A percentile compares a stretch with the other conserved stretches of the same genome.
phyloP scores from a whole-genome alignment of 1,140 invertebrate species.

The Calliphora vicina region DNA sequence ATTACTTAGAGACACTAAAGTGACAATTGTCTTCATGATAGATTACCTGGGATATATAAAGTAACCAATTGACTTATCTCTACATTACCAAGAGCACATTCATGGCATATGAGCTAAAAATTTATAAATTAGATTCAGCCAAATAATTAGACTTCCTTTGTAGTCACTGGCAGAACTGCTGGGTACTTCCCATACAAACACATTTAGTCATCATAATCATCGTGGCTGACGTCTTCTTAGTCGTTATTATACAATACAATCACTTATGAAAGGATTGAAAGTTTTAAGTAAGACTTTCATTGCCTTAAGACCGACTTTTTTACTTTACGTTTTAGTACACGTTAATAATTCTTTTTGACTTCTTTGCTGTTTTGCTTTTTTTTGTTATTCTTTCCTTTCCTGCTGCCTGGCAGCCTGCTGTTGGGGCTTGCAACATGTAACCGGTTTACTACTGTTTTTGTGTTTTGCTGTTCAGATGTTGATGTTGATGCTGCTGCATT shows the following conservation, averaged over 20 bases:
- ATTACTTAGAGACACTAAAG: too few relatives aligned
- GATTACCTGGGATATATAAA: too few relatives aligned
- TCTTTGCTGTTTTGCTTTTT: background rate
- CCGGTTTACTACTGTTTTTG: conserved; percentile 2
- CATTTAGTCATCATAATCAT: background rate
- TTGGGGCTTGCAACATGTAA: background rate
- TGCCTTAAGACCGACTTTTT: background rate
- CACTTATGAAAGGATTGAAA: conserved; percentile 5
- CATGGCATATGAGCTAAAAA: too few relatives aligned
- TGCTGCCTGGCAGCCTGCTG: background rate
- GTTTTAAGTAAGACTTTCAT: conserved; percentile 3
- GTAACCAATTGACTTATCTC: too few relatives aligned
- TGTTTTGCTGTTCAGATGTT: background rate
- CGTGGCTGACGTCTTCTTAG: background rate
- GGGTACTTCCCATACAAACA: too few relatives aligned
- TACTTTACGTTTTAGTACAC: background rate
- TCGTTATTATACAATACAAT: conserved; percentile 1
- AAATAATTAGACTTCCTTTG: too few relatives aligned
- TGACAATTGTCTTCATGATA: too few relatives aligned
- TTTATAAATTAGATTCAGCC: too few relatives aligned
- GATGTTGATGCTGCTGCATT: background rate
- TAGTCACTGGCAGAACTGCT: too few relatives aligned
- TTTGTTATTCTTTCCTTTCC: background rate
- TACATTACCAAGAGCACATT: too few relatives aligned
- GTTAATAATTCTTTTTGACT: background rate